Percentiles rank a stretch among this genome's conserved stretches.
Conservation (phyloP, 2,113 vertebrate species). For the Onychorhynchus coronatus region DNA sequence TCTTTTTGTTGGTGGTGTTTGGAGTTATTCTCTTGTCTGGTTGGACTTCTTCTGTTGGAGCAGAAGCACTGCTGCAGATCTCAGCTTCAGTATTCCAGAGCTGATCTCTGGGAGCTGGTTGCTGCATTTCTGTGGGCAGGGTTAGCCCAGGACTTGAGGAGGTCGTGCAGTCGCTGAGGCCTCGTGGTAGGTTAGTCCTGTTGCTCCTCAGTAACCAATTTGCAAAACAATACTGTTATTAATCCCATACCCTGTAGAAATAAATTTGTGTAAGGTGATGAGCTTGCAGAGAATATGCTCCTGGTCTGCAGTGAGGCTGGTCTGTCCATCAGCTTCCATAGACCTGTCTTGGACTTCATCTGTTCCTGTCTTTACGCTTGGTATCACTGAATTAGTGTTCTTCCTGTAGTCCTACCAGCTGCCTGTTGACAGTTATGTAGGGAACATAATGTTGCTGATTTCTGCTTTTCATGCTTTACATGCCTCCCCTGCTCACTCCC, state of each 20-base stretch:
- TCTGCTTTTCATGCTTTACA: neutral
- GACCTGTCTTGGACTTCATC: neutral
- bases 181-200: neutral
- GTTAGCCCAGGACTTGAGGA: neutral
- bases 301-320: neutral
- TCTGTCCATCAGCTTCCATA: neutral
- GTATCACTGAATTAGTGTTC: neutral
- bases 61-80: neutral
- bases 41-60: neutral
- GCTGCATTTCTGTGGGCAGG: neutral
- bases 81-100: neutral
- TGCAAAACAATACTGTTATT: neutral
- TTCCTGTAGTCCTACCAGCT: neutral
- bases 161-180: fast-evolving
- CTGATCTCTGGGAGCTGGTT: neutral
- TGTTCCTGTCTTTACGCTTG: neutral
- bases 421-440: neutral
- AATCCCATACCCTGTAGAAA: neutral
- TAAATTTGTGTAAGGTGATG: neutral
- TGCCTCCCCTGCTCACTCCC: fast-evolving
- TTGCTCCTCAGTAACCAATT: neutral
- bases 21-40: neutral
- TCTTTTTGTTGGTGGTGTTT: neutral
- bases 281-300: neutral
- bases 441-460: neutral